Conservation (phyloP, 2,113 vertebrate genomes). For the Procavia capensis region DNA sequence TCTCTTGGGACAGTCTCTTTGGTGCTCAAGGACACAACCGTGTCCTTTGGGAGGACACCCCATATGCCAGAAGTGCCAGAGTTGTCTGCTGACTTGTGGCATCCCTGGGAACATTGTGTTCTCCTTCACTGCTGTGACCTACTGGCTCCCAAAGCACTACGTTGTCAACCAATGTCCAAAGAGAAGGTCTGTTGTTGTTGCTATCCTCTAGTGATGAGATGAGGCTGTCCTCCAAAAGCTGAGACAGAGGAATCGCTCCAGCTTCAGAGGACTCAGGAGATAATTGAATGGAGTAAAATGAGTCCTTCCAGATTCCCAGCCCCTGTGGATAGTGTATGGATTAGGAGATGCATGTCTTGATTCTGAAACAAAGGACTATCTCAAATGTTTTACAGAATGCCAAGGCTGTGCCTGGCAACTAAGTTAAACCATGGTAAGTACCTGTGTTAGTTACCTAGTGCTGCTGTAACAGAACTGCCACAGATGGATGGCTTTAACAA, state of each 20-base stretch:
- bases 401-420: background rate
- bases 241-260: background rate
- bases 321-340: background rate
- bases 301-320: background rate
- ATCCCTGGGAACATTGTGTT: background rate
- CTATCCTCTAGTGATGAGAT: background rate
- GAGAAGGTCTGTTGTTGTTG: background rate
- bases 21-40: too few species aligned
- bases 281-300: background rate
- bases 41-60: background rate
- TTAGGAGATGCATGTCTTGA: background rate
- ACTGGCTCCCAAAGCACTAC: background rate
- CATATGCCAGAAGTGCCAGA: background rate
- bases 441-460: background rate
- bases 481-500: too few species aligned
- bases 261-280: background rate
- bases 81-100: background rate
- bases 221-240: background rate
- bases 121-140: background rate
- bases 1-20: background rate
- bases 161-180: background rate
- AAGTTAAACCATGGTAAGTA: background rate
- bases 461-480: too few species aligned
- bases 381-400: slow-evolving; percentile 5
- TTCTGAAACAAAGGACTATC: slow-evolving; percentile 23